These are phyloP conservation scores for Rhodinocichla rosea DNA, from an alignment of 2,113 vertebrate species.

Conservation along the genomic window DNA sequence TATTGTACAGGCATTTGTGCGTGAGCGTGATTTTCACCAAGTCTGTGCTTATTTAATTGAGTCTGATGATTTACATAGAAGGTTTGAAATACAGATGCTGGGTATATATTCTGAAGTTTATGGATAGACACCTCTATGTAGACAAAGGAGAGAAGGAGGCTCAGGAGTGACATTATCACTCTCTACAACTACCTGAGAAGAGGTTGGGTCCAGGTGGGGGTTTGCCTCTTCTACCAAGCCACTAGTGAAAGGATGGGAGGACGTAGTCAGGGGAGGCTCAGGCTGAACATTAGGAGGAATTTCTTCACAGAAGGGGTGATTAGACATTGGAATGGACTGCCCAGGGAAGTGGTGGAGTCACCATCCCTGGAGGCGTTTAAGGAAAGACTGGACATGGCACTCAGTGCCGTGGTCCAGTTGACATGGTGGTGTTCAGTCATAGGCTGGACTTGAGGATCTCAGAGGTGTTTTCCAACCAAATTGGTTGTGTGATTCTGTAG, in stretches of 20 bases:
- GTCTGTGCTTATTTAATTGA: neutral
- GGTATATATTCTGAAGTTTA: neutral
- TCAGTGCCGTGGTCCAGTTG: neutral
- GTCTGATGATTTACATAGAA: neutral
- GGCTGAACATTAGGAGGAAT: neutral
- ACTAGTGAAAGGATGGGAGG: neutral
- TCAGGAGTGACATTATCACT: neutral
- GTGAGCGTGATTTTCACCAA: accelerated
- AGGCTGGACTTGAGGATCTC: neutral
- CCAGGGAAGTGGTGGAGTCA: neutral
- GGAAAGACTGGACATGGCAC: neutral
- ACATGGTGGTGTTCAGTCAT: neutral
- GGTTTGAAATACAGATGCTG: neutral
- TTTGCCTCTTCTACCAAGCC: neutral
- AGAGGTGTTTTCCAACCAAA: neutral
- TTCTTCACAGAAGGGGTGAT: neutral
- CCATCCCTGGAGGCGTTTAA: neutral
- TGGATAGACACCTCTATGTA: neutral
- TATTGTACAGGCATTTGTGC: neutral
- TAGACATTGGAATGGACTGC: neutral
- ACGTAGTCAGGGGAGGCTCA: neutral
- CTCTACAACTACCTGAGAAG: neutral
- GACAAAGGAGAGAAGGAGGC: neutral
- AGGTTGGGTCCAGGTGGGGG: neutral
- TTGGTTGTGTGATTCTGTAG: neutral